Evolutionary conservation across 2,888 invertebrate genomes (phyloP).

Genomic region (Platycheirus albimanus): DNA sequence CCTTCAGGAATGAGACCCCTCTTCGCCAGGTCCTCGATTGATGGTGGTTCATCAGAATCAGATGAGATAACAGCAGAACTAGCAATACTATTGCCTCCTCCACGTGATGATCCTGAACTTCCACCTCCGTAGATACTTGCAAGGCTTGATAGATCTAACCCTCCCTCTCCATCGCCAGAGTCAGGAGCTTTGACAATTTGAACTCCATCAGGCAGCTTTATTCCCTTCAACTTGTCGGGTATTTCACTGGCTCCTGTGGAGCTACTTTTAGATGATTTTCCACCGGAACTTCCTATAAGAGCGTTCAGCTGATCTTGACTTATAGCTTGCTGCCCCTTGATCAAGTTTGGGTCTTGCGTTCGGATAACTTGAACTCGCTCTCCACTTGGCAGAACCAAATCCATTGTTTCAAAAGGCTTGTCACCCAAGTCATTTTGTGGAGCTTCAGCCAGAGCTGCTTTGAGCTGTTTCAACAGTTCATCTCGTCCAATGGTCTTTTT

Average conservation of each 20-base stretch:
- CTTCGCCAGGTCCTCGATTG: constrained; percentile 91
- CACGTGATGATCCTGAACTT: constrained; percentile 75
- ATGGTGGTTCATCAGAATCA: constrained; percentile 86
- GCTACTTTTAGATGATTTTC: constrained; percentile 19
- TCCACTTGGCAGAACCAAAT: constrained; percentile 89
- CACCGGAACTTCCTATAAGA: constrained; percentile 75
- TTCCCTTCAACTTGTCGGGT: constrained; percentile 85
- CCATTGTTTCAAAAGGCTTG: constrained; percentile 89
- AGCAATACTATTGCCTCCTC: constrained; percentile 80
- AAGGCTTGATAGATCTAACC: constrained; percentile 80
- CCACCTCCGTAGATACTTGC: constrained; percentile 80
- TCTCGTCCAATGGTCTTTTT: constrained; percentile 86
- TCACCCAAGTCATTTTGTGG: constrained; percentile 86
- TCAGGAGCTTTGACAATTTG: constrained; percentile 76
- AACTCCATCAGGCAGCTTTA: constrained; percentile 85
- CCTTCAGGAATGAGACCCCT: constrained; percentile 90
- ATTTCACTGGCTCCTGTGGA: constrained; percentile 77
- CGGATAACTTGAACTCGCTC: constrained; percentile 89
- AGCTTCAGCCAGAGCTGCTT: constrained; percentile 88
- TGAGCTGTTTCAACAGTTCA: constrained; percentile 89
- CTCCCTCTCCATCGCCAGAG: constrained; percentile 77
- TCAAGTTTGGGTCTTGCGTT: constrained; percentile 88
- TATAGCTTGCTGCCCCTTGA: constrained; percentile 84
- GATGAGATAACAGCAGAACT: constrained; percentile 83
- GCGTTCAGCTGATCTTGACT: constrained; percentile 83